Conservation (phyloP, 1,140 invertebrate species). For the Drosophila ercepeae region DNA sequence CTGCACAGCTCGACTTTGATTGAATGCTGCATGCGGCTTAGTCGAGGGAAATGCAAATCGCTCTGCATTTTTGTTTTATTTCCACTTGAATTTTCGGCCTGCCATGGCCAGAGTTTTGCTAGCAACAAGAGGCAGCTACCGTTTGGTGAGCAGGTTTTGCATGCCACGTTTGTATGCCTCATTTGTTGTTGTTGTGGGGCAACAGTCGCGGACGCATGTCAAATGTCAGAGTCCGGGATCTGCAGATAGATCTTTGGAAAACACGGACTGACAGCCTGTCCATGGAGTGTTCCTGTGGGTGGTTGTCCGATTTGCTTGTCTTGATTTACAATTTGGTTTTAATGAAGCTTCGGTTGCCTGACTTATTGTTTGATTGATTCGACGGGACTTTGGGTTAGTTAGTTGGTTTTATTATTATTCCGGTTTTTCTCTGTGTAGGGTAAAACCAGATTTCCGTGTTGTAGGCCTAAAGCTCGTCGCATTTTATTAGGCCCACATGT, state of each 20-base stretch:
- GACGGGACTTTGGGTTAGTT: slow-evolving; percentile 18
- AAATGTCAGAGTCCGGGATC: slow-evolving; percentile 63
- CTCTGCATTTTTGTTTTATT: slow-evolving; percentile 35
- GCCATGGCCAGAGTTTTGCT: background rate
- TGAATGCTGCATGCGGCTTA: slow-evolving; percentile 52
- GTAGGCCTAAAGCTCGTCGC: slow-evolving; percentile 46
- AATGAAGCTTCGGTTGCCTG: slow-evolving; percentile 57
- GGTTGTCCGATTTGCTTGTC: slow-evolving; percentile 43
- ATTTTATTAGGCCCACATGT: slow-evolving; percentile 63
- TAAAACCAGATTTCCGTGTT: slow-evolving; percentile 36
- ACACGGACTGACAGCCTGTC: slow-evolving; percentile 53
- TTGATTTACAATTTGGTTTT: slow-evolving; percentile 56
- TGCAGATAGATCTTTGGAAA: slow-evolving; percentile 54
- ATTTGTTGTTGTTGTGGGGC: slow-evolving; percentile 39
- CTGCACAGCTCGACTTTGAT: slow-evolving; percentile 62
- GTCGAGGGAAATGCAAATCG: slow-evolving; percentile 27
- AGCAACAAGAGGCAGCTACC: no score
- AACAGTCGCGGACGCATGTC: slow-evolving; percentile 59
- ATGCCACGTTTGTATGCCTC: slow-evolving; percentile 18
- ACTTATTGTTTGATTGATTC: slow-evolving; percentile 69
- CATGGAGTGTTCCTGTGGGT: slow-evolving; percentile 51
- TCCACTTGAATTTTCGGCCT: slow-evolving; percentile 16
- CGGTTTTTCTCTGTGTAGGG: background rate
- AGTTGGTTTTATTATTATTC: slow-evolving; percentile 14
- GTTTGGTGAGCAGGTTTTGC: slow-evolving; percentile 31